Evolutionary conservation across 2,888 invertebrate genomes (phyloP).

Genomic region (Zelleria hepariella): DNA sequence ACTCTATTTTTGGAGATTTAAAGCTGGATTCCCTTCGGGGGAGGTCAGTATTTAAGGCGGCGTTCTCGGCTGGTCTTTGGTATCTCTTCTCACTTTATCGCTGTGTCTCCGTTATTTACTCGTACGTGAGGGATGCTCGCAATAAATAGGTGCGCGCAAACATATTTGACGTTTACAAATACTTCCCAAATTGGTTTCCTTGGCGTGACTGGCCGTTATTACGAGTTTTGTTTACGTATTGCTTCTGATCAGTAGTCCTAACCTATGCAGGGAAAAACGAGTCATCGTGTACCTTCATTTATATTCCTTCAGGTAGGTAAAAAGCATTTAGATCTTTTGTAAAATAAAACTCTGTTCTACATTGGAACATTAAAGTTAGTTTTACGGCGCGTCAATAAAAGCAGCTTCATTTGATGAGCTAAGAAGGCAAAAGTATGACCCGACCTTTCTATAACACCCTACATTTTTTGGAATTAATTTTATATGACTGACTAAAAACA

Average conservation of each 20-base stretch:
- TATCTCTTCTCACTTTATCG: constrained; percentile 70
- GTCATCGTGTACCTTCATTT: neutral
- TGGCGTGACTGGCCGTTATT: constrained; percentile 64
- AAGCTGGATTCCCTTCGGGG: constrained; percentile 30
- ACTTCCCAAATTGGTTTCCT: constrained; percentile 66
- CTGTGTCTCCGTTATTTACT: constrained; percentile 69
- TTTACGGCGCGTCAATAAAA: too few relatives aligned
- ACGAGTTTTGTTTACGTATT: constrained; percentile 58
- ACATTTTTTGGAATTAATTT: too few relatives aligned
- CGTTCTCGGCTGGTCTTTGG: constrained; percentile 39
- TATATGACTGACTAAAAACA: too few relatives aligned
- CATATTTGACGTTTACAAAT: constrained; percentile 70
- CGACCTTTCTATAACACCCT: too few relatives aligned
- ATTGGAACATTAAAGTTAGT: too few relatives aligned
- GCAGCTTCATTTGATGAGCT: too few relatives aligned
- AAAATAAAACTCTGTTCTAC: too few relatives aligned
- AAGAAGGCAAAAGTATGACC: too few relatives aligned
- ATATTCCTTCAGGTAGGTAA: neutral
- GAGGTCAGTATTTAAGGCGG: constrained; percentile 39
- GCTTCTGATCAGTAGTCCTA: constrained; percentile 16
- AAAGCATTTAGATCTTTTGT: too few relatives aligned
- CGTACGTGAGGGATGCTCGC: constrained; percentile 68
- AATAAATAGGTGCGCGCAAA: constrained; percentile 69
- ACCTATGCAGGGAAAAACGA: neutral
- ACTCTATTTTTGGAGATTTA: constrained; percentile 30